phyloP scores from a whole-genome alignment of 1,140 invertebrate genomes.

The Drosophila trapezifrons region DNA sequence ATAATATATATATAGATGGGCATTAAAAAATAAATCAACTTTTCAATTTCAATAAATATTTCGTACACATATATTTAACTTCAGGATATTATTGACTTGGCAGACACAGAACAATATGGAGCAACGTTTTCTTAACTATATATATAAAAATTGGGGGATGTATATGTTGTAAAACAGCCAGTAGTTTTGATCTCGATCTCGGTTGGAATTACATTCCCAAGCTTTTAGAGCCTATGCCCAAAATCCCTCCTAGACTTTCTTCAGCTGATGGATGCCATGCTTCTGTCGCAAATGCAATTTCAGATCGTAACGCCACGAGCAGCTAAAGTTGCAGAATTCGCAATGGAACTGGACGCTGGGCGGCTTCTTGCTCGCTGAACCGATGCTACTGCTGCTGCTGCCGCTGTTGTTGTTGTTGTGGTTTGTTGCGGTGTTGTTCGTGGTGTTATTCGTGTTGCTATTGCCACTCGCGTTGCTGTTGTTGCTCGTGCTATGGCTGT shows the following conservation, averaged over 20 bases:
- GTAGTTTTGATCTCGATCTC: slow-evolving; percentile 30
- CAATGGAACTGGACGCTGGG: slow-evolving; percentile 74
- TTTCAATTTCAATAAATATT: slow-evolving; percentile 74
- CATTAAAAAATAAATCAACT: slow-evolving; percentile 32
- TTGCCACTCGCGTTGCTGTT: slow-evolving; percentile 25
- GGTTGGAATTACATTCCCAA: slow-evolving; percentile 22
- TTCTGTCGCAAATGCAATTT: slow-evolving; percentile 82
- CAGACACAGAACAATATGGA: slow-evolving; percentile 60
- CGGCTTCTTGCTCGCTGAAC: slow-evolving; percentile 58
- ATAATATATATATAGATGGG: slow-evolving; percentile 26
- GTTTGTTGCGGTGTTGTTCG: slow-evolving; percentile 2
- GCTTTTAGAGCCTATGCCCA: neutral
- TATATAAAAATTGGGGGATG: slow-evolving; percentile 17
- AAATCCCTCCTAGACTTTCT: slow-evolving; percentile 73
- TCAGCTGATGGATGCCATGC: slow-evolving; percentile 82
- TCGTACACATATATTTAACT: slow-evolving; percentile 83
- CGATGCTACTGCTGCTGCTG: slow-evolving; percentile 11
- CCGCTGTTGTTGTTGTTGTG: slow-evolving; percentile 18
- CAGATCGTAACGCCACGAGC: slow-evolving; percentile 83
- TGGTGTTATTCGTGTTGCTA: slow-evolving; percentile 26
- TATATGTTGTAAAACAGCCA: slow-evolving; percentile 44
- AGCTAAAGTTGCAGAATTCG: slow-evolving; percentile 79
- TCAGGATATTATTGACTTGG: slow-evolving; percentile 54
- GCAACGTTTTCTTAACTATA: slow-evolving; percentile 45
- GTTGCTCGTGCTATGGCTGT: slow-evolving; percentile 26